These are phyloP conservation scores for Stegodyphus dumicola DNA, from an alignment of 1,140 invertebrate species.

Conservation along the genomic window DNA sequence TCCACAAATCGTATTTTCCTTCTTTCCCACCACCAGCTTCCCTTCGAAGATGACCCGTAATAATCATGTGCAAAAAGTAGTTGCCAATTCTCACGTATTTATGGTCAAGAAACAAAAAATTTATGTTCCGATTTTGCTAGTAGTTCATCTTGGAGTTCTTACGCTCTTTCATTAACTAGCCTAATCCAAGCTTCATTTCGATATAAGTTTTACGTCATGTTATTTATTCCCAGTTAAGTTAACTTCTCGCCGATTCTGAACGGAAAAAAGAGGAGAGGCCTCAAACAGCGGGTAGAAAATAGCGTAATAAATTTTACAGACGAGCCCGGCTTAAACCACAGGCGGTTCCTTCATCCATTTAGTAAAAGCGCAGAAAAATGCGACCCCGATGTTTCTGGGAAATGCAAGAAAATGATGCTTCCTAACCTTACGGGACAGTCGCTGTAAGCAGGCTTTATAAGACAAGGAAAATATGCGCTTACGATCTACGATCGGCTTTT, in stretches of 20 bases:
- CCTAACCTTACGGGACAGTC: constrained; percentile 1
- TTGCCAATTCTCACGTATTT: too few species aligned
- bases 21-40: too few species aligned
- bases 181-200: background rate
- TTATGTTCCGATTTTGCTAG: too few species aligned
- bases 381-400: constrained; percentile 17
- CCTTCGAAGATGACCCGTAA: too few species aligned
- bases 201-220: background rate
- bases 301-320: constrained; percentile 46
- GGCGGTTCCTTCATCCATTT: constrained; percentile 16
- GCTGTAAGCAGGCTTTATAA: constrained; percentile 24
- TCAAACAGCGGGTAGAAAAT: constrained; percentile 41
- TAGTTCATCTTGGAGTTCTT: too few species aligned
- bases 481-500: constrained; percentile 48
- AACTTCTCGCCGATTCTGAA: background rate
- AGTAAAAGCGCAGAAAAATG: constrained; percentile 26
- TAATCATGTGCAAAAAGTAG: too few species aligned
- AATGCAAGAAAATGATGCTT: background rate
- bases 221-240: background rate
- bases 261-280: background rate
- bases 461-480: constrained; percentile 49
- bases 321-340: constrained; percentile 16
- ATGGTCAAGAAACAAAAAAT: too few species aligned
- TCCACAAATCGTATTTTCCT: too few species aligned
- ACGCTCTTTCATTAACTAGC: background rate